Evolutionary conservation across 2,797 vertebrate genomes (phyloP).

Genomic region (Sebastes matsubarae): DNA sequence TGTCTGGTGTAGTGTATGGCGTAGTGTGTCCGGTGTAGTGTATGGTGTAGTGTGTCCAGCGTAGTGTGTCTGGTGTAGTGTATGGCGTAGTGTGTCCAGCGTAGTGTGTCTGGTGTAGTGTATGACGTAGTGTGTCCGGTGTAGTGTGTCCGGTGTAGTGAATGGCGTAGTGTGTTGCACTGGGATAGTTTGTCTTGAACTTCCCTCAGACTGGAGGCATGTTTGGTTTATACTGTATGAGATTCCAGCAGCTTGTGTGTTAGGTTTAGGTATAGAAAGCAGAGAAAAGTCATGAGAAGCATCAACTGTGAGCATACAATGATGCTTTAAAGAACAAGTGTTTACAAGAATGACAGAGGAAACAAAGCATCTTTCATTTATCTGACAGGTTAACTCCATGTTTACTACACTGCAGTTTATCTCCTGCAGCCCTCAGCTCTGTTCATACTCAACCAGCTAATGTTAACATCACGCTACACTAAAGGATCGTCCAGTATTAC

Average conservation of each 20-base stretch:
- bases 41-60: too few relatives aligned
- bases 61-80: too few relatives aligned
- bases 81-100: too few relatives aligned
- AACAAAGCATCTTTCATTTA: neutral
- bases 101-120: too few relatives aligned
- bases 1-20: too few relatives aligned
- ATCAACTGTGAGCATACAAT: neutral
- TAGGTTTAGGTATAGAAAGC: neutral
- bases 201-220: neutral
- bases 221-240: neutral
- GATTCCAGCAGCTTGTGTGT: neutral
- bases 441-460: neutral
- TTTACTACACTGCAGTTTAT: neutral
- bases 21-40: too few relatives aligned
- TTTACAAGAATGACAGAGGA: neutral
- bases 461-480: neutral
- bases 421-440: neutral
- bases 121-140: too few relatives aligned
- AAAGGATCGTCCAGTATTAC: neutral
- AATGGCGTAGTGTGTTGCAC: too few relatives aligned
- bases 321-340: neutral
- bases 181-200: neutral
- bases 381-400: neutral
- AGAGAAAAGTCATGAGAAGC: neutral
- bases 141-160: too few relatives aligned